These are phyloP conservation scores for Microcebus lehilahytsara DNA, from an alignment of 2,113 vertebrate species.

Conservation along the genomic window DNA sequence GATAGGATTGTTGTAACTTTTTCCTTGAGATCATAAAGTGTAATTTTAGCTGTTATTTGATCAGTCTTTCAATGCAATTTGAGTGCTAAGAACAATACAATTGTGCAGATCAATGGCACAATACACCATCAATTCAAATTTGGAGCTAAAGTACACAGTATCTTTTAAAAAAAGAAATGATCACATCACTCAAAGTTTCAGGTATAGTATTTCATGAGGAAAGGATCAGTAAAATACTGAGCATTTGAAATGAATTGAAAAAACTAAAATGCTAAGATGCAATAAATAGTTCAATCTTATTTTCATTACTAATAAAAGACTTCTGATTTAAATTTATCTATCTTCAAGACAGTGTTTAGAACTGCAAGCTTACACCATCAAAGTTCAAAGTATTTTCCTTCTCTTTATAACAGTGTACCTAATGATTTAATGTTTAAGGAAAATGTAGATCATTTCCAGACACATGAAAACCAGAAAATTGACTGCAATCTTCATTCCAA, in stretches of 20 bases:
- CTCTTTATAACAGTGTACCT: not conserved
- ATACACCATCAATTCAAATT: not conserved
- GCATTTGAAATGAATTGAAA: not conserved
- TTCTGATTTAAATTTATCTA: not conserved
- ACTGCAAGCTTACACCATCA: not conserved
- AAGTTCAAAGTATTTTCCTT: not conserved
- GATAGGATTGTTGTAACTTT: constrained; percentile 74
- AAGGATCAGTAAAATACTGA: not conserved
- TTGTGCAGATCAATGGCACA: constrained; percentile 4
- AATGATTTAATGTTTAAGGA: not conserved
- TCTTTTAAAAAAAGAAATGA: not conserved
- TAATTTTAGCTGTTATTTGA: constrained; percentile 54
- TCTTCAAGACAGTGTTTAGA: not conserved
- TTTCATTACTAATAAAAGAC: not conserved
- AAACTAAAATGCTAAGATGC: not conserved
- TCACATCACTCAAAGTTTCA: not conserved
- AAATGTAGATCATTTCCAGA: not conserved
- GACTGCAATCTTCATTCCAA: not conserved
- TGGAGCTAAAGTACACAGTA: not conserved
- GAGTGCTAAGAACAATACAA: not conserved
- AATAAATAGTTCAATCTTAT: not conserved
- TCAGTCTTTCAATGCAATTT: constrained; percentile 58
- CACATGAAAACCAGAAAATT: not conserved
- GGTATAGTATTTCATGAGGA: not conserved
- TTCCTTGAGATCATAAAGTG: constrained; percentile 58